These are phyloP conservation scores for Mythimna pallens DNA, from an alignment of 2,888 invertebrate species.

Conservation along the genomic window DNA sequence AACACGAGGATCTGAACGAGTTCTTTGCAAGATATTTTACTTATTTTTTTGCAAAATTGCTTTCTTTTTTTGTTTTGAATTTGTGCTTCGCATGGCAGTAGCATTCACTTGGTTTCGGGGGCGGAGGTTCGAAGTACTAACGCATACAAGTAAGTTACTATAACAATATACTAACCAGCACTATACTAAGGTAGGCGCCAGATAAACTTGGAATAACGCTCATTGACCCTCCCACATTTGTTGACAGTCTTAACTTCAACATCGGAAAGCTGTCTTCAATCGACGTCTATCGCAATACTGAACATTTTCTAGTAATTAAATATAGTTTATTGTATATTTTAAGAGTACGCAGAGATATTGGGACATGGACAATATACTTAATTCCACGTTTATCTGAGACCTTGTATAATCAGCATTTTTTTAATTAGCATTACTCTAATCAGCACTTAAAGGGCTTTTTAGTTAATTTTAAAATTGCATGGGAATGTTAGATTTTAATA, in stretches of 20 bases:
- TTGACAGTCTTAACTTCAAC: no score
- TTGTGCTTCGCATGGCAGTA: slow-evolving; percentile 62
- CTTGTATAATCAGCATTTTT: not conserved
- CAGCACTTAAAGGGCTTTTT: not conserved
- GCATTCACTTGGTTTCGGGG: slow-evolving; percentile 77
- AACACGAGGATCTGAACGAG: not conserved
- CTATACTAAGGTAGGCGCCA: no score
- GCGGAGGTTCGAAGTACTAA: slow-evolving; percentile 69
- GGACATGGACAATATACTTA: no score
- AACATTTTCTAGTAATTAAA: no score
- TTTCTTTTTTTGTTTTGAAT: slow-evolving; percentile 44
- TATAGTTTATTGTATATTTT: no score
- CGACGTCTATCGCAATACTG: no score
- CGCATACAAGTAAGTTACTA: slow-evolving; percentile 67
- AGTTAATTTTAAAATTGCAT: slow-evolving; percentile 18
- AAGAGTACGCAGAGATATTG: no score
- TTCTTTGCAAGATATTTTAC: slow-evolving; percentile 28
- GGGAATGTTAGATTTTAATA: slow-evolving; percentile 20
- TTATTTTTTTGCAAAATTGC: slow-evolving; percentile 8
- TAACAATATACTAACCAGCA: slow-evolving; percentile 18
- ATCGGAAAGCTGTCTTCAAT: no score
- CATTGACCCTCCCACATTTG: no score
- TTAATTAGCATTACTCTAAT: not conserved
- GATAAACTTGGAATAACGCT: no score
- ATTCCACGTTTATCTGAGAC: no score